Percentiles rank a stretch among this genome's conserved stretches.
These are phyloP conservation scores for Isoperla grammatica DNA, from an alignment of 2,888 invertebrate species.

Conservation along the genomic window DNA sequence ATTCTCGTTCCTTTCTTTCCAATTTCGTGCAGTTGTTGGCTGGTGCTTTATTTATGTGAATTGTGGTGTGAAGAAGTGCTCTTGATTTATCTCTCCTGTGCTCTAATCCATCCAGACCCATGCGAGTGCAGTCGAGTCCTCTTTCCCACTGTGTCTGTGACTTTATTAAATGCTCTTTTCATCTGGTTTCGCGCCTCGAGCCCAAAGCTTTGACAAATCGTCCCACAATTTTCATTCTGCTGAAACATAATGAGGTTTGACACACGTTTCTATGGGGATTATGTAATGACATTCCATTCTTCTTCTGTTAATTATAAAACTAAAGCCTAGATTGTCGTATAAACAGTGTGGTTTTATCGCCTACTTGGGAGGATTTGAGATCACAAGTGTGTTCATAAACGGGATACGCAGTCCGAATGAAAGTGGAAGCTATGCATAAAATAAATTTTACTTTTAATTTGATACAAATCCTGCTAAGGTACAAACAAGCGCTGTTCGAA, in stretches of 20 bases:
- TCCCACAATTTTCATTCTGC: conserved; percentile 5
- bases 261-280: background rate
- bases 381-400: too few relatives aligned
- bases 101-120: conserved; percentile 14
- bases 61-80: conserved; percentile 12
- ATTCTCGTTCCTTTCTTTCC: conserved; percentile 14
- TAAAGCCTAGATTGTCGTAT: too few relatives aligned
- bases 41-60: conserved; percentile 19
- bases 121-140: background rate
- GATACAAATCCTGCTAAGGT: too few relatives aligned
- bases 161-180: conserved; percentile 19
- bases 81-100: conserved; percentile 11
- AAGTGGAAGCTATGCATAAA: too few relatives aligned
- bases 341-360: too few relatives aligned
- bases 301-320: too few relatives aligned
- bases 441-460: too few relatives aligned
- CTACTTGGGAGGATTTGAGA: too few relatives aligned
- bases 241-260: conserved; percentile 11
- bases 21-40: conserved; percentile 18
- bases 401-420: too few relatives aligned
- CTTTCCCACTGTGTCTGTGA: background rate
- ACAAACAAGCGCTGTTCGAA: too few relatives aligned
- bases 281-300: too few relatives aligned
- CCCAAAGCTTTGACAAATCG: conserved; percentile 9
- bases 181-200: conserved; percentile 10